These are phyloP conservation scores for Oppia nitens DNA, from an alignment of 1,140 invertebrate species.

Conservation along the genomic window DNA sequence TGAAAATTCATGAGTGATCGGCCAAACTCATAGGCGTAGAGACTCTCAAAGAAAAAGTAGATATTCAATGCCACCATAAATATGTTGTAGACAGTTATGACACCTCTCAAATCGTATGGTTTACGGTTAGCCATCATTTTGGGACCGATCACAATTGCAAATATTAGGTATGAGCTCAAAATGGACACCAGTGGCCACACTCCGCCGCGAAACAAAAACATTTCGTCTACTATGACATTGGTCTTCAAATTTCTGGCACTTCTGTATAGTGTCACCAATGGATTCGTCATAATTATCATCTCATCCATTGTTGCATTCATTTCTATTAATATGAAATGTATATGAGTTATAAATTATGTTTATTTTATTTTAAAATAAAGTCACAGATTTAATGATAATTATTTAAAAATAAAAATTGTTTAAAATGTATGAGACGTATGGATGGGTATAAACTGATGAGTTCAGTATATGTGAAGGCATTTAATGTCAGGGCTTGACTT, in stretches of 20 bases:
- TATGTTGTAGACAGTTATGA: conserved; percentile 69
- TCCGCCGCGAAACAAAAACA: not conserved
- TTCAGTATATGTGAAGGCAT: too few relatives aligned
- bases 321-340: too few relatives aligned
- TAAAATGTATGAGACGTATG: too few relatives aligned
- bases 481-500: too few relatives aligned
- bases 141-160: conserved; percentile 59
- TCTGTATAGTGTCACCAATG: too few relatives aligned
- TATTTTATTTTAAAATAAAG: too few relatives aligned
- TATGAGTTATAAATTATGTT: too few relatives aligned
- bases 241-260: not conserved
- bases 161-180: conserved; percentile 45
- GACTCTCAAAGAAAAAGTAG: conserved; percentile 16
- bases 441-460: too few relatives aligned
- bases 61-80: conserved; percentile 39
- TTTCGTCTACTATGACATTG: not conserved
- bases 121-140: conserved; percentile 59
- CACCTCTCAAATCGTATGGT: conserved; percentile 54
- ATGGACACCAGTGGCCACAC: not conserved
- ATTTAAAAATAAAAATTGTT: too few relatives aligned
- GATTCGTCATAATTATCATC: not conserved
- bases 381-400: too few relatives aligned
- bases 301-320: not conserved
- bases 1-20: not conserved
- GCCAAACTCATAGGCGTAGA: conserved; percentile 1